A percentile compares a stretch with the other conserved stretches of the same genome.
Evolutionary conservation across 2,113 vertebrate genomes (phyloP).

Genomic region (Aptenodytes forsteri): DNA sequence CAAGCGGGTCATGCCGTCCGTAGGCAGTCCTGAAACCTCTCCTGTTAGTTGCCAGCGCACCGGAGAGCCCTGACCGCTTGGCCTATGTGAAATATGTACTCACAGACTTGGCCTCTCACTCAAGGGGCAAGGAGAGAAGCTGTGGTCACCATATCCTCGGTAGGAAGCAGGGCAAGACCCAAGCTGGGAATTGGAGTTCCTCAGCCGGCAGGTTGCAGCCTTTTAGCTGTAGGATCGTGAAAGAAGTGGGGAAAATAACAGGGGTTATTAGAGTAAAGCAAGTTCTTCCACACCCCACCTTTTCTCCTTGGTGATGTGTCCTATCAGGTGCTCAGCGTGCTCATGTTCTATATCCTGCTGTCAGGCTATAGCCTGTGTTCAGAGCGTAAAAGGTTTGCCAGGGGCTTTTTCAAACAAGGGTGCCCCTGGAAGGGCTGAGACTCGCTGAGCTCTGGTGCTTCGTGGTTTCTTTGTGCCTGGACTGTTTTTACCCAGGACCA

Average conservation of each 20-base stretch:
- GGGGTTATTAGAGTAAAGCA: background rate
- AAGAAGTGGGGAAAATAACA: background rate
- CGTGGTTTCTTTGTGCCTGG: background rate
- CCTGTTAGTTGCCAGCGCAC: no score
- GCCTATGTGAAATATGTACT: accelerated
- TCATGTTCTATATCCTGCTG: accelerated
- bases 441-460: background rate
- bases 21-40: background rate
- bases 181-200: background rate
- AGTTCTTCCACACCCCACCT: background rate
- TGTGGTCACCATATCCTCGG: background rate
- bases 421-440: background rate
- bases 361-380: accelerated
- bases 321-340: accelerated
- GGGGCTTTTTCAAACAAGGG: background rate
- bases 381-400: background rate
- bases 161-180: no score
- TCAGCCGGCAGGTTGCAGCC: background rate
- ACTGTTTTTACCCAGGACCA: background rate
- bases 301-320: background rate
- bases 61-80: background rate
- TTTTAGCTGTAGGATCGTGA: background rate
- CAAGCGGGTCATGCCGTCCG: accelerated
- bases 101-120: background rate
- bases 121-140: background rate